phyloP scores from a whole-genome alignment of 2,113 vertebrate species.

The Rutilus rutilus region DNA sequence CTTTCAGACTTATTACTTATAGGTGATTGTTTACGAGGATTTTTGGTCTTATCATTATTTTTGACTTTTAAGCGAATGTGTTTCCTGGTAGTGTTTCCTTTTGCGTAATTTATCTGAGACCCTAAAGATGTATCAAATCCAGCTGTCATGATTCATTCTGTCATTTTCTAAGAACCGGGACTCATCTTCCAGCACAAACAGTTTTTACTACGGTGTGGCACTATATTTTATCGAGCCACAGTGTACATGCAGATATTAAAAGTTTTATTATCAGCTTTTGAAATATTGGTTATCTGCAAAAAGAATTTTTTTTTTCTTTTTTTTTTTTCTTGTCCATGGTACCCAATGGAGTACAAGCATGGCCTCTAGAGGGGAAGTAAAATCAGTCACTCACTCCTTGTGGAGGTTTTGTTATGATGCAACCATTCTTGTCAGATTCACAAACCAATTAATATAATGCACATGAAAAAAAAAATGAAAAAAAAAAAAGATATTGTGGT shows the following conservation, averaged over 20 bases:
- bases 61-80: slow-evolving; percentile 4
- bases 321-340: too few species aligned
- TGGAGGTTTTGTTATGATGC: not conserved
- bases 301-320: too few species aligned
- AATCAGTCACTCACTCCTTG: not conserved
- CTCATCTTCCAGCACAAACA: not conserved
- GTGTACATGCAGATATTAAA: not conserved
- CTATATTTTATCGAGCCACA: not conserved
- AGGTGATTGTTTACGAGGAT: not conserved
- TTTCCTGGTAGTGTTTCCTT: slow-evolving; percentile 28
- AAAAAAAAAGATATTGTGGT: not conserved
- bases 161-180: not conserved
- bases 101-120: slow-evolving; percentile 30
- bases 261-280: not conserved
- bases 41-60: not conserved
- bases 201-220: not conserved
- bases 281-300: not conserved
- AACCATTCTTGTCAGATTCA: not conserved
- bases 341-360: not conserved
- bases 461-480: not conserved
- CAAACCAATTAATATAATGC: not conserved
- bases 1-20: not conserved
- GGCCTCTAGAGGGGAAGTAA: not conserved
- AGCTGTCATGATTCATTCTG: slow-evolving; percentile 3
- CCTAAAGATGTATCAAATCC: not conserved